A percentile compares a stretch with the other conserved stretches of the same genome.
Evolutionary conservation across 2,113 vertebrate genomes (phyloP).

Genomic region (Carassius carassius): DNA sequence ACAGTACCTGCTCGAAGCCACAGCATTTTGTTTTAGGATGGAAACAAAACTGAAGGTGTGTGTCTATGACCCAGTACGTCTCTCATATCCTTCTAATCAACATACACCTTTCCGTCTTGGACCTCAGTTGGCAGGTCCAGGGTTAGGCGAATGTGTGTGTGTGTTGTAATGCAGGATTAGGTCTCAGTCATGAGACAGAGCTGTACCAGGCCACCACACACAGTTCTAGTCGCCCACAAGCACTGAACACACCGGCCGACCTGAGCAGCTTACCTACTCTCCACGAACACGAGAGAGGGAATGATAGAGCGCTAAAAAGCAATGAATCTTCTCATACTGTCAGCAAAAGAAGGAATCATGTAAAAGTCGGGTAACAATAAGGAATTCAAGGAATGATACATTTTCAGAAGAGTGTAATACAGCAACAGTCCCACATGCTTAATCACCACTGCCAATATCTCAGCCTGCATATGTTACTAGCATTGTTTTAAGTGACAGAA

Average conservation of each 20-base stretch:
- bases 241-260: conserved; percentile 70
- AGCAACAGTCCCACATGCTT: background rate
- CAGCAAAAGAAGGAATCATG: background rate
- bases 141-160: conserved; percentile 32
- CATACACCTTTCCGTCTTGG: conserved; percentile 59
- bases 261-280: conserved; percentile 64
- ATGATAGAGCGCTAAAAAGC: background rate
- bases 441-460: background rate
- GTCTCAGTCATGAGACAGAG: conserved; percentile 79
- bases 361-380: conserved; percentile 9
- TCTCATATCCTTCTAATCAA: conserved; percentile 69
- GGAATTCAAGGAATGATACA: conserved; percentile 15
- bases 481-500: background rate
- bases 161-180: conserved; percentile 78
- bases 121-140: conserved; percentile 50
- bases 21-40: conserved; percentile 68
- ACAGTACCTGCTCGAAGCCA: conserved; percentile 80
- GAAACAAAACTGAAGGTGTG: conserved; percentile 64
- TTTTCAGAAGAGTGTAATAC: background rate
- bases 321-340: background rate
- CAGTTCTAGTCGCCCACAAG: conserved; percentile 75
- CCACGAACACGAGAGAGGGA: background rate
- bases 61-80: conserved; percentile 56
- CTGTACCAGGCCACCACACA: conserved; percentile 83
- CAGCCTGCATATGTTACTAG: background rate